Evolutionary conservation across 2,113 vertebrate genomes (phyloP), one percentile per base, ranked within the genome.

Genomic region (Fregetta grallaria): DNA sequence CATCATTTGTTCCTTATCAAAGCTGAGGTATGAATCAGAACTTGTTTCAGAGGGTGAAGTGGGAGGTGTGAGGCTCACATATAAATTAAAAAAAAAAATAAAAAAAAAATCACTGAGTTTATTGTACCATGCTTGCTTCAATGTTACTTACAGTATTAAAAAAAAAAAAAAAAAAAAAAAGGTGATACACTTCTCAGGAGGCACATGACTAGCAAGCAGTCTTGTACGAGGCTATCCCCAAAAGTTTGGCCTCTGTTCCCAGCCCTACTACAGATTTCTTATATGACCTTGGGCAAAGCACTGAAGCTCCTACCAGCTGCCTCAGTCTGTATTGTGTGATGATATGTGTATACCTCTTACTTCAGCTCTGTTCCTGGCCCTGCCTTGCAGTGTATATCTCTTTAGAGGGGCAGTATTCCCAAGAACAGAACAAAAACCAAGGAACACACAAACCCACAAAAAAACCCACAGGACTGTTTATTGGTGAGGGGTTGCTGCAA

Each of bases 1-100:
- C 92, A 86, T 96, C 95, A 96, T 96, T 96, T 96, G 85, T 96
- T 97, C 96, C 93, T 83, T 79, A 90, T 94, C 90, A 92, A 58
- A 86, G 90, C 90, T 38, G 75, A 76, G 59, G 17, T 74, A 95
- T 97, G 95, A 96, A 96, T 96, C 95, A 96, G 62, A 97, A 2
- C 82, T 62, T 16, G 32, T 90, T 96, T 92, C 93, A 70, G 81
- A 90, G 66, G 62, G 49, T 0, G 1, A 70, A 86, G 93, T 96
- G 70, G 88, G 90, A 95, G 85, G 85, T 53, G 82, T 62, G 63
- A 86, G 62, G 58, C 74, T 82, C 50, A 55, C 15, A 26, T 19
- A 40, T 74, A 67, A 67, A 30, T 7, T 11, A 36, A 85, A 55
- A 81, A 79, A 36, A 25, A 58, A n/a, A 44, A n/a, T 38, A 50